phyloP scores from a whole-genome alignment of 2,797 vertebrate species.

The Clamator glandarius region DNA sequence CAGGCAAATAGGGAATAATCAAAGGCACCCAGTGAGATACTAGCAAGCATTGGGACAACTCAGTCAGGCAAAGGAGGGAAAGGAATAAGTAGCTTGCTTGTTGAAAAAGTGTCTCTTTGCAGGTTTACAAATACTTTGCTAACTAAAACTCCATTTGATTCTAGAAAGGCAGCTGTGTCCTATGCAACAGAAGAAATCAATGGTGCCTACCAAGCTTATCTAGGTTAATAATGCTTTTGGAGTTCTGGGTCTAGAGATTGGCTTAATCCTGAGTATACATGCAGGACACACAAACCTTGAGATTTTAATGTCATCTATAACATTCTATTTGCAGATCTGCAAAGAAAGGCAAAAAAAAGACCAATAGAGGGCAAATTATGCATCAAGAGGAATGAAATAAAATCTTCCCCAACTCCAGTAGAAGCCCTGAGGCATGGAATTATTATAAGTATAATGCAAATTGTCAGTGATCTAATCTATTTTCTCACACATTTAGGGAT shows the following conservation, averaged over 20 bases:
- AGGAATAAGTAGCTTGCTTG: neutral
- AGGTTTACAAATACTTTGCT: neutral
- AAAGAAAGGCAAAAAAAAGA: neutral
- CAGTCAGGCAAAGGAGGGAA: neutral
- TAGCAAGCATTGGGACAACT: neutral
- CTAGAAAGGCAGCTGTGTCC: neutral
- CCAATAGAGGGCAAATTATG: neutral
- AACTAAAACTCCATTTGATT: neutral
- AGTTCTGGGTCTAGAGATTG: neutral
- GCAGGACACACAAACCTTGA: neutral
- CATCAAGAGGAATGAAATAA: slow-evolving; percentile 33
- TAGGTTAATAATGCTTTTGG: neutral
- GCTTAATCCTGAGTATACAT: neutral
- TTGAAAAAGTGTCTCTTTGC: neutral
- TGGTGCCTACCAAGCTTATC: neutral
- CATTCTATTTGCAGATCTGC: neutral
- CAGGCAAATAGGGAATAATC: neutral
- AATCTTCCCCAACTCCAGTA: neutral
- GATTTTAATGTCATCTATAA: neutral
- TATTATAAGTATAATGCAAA: slow-evolving; percentile 36
- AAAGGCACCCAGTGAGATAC: neutral
- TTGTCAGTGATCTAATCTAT: slow-evolving; percentile 40
- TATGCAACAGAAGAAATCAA: neutral
- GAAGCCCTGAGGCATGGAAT: slow-evolving; percentile 50
- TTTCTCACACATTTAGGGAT: slow-evolving; percentile 39